Evolutionary conservation across 2,113 vertebrate genomes (phyloP), one percentile per base, ranked within the genome.

Genomic region (Rhadina sibilatrix): DNA sequence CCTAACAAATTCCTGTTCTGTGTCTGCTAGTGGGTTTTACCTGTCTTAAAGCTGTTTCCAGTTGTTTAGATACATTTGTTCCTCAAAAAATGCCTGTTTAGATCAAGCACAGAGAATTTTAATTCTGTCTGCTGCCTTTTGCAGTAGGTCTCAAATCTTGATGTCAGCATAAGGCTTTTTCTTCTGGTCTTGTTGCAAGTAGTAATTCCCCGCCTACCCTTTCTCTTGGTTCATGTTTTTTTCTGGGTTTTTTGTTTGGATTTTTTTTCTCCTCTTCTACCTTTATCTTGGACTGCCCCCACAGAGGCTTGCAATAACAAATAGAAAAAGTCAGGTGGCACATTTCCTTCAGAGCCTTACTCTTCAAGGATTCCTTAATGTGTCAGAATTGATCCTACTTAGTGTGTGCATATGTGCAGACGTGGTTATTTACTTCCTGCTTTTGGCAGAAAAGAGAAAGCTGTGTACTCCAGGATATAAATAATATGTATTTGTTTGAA

Each of bases 341-440:
- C 24, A 27, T 35, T 68, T 20, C 54, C 56, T 85, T 65, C 22
- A 65, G 21, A n/a, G 12, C 28, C 14, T 27, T 33, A 12, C 22
- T 71, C 33, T 61, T 74, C 5, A 19, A 20, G 35, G 27, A 25
- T 68, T 24, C 27, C 10, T 20, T 60, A 21, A 21, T 49, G 6
- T 6, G 37, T 83, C 11, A 72, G 17, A 85, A 68, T 52, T 47
- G 35, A 59, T 93, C 18, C 38, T 83, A 2, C 15, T 40, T 46
- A 12, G 35, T 23, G 25, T 0, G 0, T 60, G 35, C 27, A 1
- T 47, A 2, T 37, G 7, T 37, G 31, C n/a, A 57, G 40, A 28
- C 2, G 0, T 61, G 37, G n/a, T 69, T 85, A 31, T 65, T 80
- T 72, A 80, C 23, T 68, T 88, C n/a, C 77, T 66, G 63, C 9